Percentiles rank a stretch among this genome's conserved stretches.
These are phyloP conservation scores for Euura saliciscinereae DNA, from an alignment of 1,140 invertebrate genomes.

Conservation along the genomic window DNA sequence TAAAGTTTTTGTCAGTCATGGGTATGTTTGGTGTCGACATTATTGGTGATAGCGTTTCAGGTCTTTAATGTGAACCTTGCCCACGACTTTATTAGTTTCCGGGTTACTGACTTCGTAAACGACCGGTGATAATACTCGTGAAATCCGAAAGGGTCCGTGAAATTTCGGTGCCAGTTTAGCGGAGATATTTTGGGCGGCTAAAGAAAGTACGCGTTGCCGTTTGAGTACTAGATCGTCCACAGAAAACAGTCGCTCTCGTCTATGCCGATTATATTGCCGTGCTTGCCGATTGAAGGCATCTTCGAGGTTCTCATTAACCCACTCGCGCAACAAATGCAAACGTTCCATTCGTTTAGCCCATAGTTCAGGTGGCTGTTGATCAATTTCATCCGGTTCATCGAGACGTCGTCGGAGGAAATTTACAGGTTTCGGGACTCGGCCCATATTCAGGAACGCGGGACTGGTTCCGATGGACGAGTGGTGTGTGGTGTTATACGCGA, in stretches of 20 bases:
- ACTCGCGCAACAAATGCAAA: conserved; percentile 15
- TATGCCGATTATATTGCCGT: conserved; percentile 13
- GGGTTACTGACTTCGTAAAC: conserved; percentile 11
- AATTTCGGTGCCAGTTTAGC: conserved; percentile 12
- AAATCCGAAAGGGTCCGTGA: background rate
- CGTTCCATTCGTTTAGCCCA: conserved; percentile 18
- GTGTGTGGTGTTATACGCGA: conserved; percentile 24
- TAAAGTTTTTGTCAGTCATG: background rate
- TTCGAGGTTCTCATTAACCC: background rate
- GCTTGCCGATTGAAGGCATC: conserved; percentile 16
- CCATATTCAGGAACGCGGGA: conserved; percentile 26
- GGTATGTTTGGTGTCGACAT: background rate
- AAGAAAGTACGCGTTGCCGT: conserved; percentile 9
- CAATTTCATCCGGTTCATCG: background rate
- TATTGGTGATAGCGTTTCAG: background rate
- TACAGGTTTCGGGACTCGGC: conserved; percentile 12
- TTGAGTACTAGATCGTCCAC: conserved; percentile 9
- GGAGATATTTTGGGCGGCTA: background rate
- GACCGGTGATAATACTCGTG: conserved; percentile 7
- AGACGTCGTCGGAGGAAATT: background rate
- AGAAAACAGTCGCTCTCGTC: conserved; percentile 8
- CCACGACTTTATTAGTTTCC: background rate
- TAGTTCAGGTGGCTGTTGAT: conserved; percentile 4
- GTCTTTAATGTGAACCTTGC: background rate
- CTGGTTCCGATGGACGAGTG: conserved; percentile 13